Base-by-base conservation (phyloP, 2,888 invertebrate genomes). In the Drosophila mulleri region DNA sequence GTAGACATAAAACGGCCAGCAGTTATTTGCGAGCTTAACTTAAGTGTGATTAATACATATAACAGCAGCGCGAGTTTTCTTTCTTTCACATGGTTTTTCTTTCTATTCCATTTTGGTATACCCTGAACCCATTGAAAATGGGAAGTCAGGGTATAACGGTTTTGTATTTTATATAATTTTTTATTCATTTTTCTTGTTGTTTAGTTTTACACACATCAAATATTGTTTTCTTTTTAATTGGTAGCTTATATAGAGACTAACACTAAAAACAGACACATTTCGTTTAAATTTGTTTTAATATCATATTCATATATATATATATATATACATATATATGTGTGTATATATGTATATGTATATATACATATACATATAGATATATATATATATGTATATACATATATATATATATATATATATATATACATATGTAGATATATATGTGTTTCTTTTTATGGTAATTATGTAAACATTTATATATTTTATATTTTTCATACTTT, bases 211-310 rank as follows among this genome's bases (percentile, higher is more conserved):
- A 77, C 81, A 75, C 80, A 80, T 78, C 53, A 29, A 64, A 29
- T 72, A 66, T 69, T n/a, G 69, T 72, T 67, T 69, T n/a, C 69
- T 67, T 66, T 61, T 76, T 83, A 69, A 72, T 82, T 67, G 58
- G 61, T 80, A 69, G 74, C 82, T 89, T 80, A 85, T 73, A 77
- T 80, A 86, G 86, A 80, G 85, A 84, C 91, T 91, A 87, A 85
- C 82, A 85, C 91, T 91, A 91, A 90, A 91, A 91, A 91, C 91
- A 91, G 90, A 91, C 91, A 84, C 79, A 84, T 86, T 83, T 81
- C 75, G 75, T 80, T 86, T 69, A 78, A 85, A 78, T 79, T 81
- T 67, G 70, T 63, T 65, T 80, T 67, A 59, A 67, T 80, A 77
- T 73, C 67, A 65, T 72, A 60, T 72, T 68, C 62, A 57, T 62